These are phyloP conservation scores for Pygocentrus nattereri DNA, from an alignment of 2,797 vertebrate species.

Conservation along the genomic window DNA sequence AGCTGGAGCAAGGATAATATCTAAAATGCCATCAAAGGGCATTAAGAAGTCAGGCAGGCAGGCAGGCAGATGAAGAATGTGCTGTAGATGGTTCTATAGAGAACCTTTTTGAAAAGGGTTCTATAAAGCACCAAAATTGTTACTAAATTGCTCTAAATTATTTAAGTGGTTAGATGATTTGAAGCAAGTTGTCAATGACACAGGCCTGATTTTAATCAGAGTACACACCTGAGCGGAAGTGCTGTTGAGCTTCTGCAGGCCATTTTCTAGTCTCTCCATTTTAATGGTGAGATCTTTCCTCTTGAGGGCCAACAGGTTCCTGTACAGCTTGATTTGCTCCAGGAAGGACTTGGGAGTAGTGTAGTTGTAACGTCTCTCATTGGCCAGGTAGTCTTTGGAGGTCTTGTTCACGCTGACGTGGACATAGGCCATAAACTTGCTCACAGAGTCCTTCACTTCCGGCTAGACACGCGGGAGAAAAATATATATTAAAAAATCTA, in stretches of 20 bases:
- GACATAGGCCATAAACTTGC: slow-evolving; percentile 95
- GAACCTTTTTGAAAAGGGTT: no score
- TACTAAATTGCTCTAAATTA: no score
- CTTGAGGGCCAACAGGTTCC: slow-evolving; percentile 83
- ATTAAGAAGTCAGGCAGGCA: no score
- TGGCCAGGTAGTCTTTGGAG: slow-evolving; percentile 87
- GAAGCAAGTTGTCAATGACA: background rate
- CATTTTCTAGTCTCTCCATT: slow-evolving; percentile 89
- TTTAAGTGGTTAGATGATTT: background rate
- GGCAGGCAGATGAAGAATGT: no score
- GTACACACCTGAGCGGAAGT: slow-evolving; percentile 88
- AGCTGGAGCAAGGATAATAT: background rate
- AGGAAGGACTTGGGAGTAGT: slow-evolving; percentile 97
- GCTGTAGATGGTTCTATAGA: no score
- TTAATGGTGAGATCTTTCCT: slow-evolving; percentile 84
- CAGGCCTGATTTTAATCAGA: background rate
- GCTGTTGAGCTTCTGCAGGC: slow-evolving; percentile 91
- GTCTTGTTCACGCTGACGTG: slow-evolving; percentile 88
- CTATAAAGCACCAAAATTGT: no score
- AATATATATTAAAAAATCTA: background rate
- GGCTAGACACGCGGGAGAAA: slow-evolving; percentile 65
- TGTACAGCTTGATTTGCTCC: slow-evolving; percentile 94
- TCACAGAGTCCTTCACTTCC: slow-evolving; percentile 86
- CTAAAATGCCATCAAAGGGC: background rate
- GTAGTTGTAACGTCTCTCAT: slow-evolving; percentile 91